A percentile compares a stretch with the other conserved stretches of the same genome.
Evolutionary conservation across 2,113 vertebrate genomes (phyloP).

Genomic region (Bubo scandiacus): DNA sequence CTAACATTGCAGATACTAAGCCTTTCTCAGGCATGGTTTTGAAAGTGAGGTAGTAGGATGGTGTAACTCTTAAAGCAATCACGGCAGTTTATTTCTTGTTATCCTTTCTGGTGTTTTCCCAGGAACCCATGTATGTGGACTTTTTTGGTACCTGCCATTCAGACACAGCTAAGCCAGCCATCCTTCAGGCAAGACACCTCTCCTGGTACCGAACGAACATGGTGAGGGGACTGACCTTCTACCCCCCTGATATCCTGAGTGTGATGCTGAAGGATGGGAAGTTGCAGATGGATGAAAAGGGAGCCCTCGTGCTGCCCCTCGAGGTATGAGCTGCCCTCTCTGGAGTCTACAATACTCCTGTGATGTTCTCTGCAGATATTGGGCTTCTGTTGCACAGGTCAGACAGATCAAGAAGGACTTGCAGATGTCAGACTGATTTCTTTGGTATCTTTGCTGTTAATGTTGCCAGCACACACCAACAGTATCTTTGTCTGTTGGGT

Average conservation of each 20-base stretch:
- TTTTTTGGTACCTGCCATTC: conserved; percentile 92
- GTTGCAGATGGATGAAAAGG: conserved; percentile 67
- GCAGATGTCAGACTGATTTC: neutral
- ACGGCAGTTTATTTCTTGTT: neutral
- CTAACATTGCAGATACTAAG: neutral
- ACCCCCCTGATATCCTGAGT: conserved; percentile 76
- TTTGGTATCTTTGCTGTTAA: neutral
- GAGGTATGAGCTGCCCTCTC: conserved; percentile 51
- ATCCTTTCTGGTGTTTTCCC: neutral
- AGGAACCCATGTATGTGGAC: conserved; percentile 89
- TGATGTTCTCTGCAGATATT: neutral
- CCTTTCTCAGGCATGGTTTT: neutral
- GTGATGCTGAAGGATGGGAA: conserved; percentile 73
- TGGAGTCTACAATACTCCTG: neutral
- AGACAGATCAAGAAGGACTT: neutral
- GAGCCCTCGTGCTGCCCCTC: conserved; percentile 58
- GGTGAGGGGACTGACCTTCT: conserved; percentile 74
- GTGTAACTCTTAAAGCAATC: neutral
- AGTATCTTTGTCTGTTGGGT: neutral
- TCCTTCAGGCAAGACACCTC: conserved; percentile 83
- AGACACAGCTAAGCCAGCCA: conserved; percentile 74
- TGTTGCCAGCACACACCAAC: neutral
- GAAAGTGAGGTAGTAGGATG: neutral
- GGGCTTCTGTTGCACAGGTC: neutral
- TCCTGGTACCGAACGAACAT: conserved; percentile 72